Base-by-base conservation (phyloP, 2,113 vertebrate genomes). In the Clarias magur region DNA sequence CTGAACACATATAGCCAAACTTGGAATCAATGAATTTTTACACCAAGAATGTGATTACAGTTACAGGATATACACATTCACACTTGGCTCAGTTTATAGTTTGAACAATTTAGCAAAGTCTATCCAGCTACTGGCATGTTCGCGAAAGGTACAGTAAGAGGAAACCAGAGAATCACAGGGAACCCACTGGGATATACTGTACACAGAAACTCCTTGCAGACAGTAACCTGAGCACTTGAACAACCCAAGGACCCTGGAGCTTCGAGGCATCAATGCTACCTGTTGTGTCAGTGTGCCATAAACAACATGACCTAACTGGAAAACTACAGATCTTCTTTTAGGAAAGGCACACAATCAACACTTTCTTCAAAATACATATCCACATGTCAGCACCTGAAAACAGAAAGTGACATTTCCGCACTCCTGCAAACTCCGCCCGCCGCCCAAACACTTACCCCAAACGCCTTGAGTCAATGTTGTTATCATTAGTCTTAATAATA, bases 331-430 rank as follows among this genome's bases (percentile, higher is more conserved):
- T 38, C 16, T 70, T 68, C 67, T 16, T 72, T 30, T 30, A 30
- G 27, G 27, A 34, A 5, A 38, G 17, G 68, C 25, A 38, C 30
- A 38, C 68, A 72, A 75, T 21, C 72, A 75, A 38, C 30, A 72
- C 70, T 72, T 17, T 38, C 17, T 72, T 7, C 17, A 42, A 75
- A 48, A 53, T 75, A 53, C 0, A 11, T 12, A 73, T 25, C 48
- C 23, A 78, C 25, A 78, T 54, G 48, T 78, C 75, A 27, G 75
- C 75, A 56, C 75, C 75, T 78, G 75, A 54, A n/a, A 54, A 56
- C 25, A 56, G 48, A 27, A 15, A 78, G 23, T 53, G 73, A 76
- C 42, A 54, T 15, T 9, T 53, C 42, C 48, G 5, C 48, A n/a
- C 5, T 56, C 12, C 42, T 76, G 25, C 72, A 19, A 6, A 54